These are phyloP conservation scores for Agapornis roseicollis DNA, from an alignment of 2,113 vertebrate genomes.

Conservation along the genomic window DNA sequence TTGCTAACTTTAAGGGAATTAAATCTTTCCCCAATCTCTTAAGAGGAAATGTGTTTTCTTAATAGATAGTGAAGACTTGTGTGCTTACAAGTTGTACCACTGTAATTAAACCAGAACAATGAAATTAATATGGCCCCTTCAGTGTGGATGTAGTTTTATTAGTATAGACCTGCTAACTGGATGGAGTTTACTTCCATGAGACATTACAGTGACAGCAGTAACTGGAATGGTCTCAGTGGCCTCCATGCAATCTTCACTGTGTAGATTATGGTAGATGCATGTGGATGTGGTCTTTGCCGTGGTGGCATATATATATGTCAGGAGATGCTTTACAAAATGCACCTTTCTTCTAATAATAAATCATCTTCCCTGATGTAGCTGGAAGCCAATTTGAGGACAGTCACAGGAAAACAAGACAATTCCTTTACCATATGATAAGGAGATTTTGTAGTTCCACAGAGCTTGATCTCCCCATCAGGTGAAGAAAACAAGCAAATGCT, in stretches of 20 bases:
- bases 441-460: not conserved
- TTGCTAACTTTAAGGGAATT: not conserved
- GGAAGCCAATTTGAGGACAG: not conserved
- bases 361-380: not conserved
- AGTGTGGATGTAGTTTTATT: not conserved
- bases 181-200: not conserved
- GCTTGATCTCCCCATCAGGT: not conserved
- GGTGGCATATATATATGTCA: rapidly evolving
- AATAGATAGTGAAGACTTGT: not conserved
- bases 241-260: not conserved
- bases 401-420: not conserved
- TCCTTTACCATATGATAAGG: not conserved
- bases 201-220: not conserved
- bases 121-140: not conserved
- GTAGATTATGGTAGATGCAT: not conserved
- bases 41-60: not conserved
- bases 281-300: not conserved
- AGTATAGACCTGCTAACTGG: not conserved
- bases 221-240: not conserved
- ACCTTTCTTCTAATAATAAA: not conserved
- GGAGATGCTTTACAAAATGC: not conserved
- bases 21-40: not conserved
- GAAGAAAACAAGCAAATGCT: not conserved
- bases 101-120: not conserved
- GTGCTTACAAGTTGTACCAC: not conserved